Base-by-base conservation (phyloP, 1,140 invertebrate genomes). In the Drosophila kikkawai region DNA sequence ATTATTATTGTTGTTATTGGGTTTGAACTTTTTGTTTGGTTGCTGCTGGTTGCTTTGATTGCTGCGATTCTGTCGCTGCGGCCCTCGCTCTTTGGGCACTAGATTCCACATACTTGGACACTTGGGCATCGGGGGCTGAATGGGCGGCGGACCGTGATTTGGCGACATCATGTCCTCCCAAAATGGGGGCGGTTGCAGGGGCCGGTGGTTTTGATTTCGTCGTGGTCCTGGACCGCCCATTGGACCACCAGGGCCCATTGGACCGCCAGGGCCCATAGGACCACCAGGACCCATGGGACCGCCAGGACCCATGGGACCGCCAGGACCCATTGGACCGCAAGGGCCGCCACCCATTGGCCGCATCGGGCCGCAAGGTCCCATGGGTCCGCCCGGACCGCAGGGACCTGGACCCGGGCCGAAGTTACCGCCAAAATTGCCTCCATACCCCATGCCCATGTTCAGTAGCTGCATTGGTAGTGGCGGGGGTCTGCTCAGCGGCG, bases 121-220 rank as follows among this genome's bases (percentile, higher is more conserved):
- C 51, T 88, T 88, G 4, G 85, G 85, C 86, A 90, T 82, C 7
- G 85, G 85, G 1, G 86, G 86, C 32, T 90, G 85, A 6, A 90
- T 90, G 11, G 85, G 85, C 13, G 86, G 85, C 0, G 79, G 67
- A 0, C 68, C 65, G 29, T 64, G 79, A 13, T 65, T 68, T 1
- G 85, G 85, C 34, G 86, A 79, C 82, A 91, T 91, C 86, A 90
- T 85, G 36, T 90, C 85, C 39, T 91, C 85, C 85, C 85, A 90
- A 42, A 90, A 90, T 1, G 86, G 85, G 1, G 85, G 85, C 13
- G 85, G 86, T 41, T 90, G 81, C 45, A 88, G 26, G 1, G 85
- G 70, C 13, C 86, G 55, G 12, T 87, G 69, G 7, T 65, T 71
- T n/a, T 26, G 37, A 57, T 73, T 48, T 12, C 51, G 57, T n/a